Evolutionary conservation across 2,888 invertebrate species (phyloP), one percentile per base, ranked within the genome.

Genomic region (Cremastinae sp.): DNA sequence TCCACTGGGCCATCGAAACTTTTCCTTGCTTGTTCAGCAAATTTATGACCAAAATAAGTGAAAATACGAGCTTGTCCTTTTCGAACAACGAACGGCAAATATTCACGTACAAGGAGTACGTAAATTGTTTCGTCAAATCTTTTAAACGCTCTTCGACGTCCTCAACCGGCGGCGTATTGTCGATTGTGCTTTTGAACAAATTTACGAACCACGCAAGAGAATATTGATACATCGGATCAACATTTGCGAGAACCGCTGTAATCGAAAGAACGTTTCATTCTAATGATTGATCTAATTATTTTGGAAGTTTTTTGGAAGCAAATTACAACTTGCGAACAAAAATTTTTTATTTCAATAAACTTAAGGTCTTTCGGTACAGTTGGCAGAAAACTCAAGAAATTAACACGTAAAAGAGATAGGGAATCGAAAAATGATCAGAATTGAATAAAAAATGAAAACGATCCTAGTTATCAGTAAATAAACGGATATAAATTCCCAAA

Each of bases 171-270:
- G 96, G 95, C 0, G 96, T 96, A 83, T 95, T 95, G 82, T 97
- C 97, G 74, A 98, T 97, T 43, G 96, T 94, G 35, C 93, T 92
- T 81, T 94, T 94, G 90, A 96, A 98, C 56, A 98, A 91, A 82
- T 95, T 95, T 85, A 98, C 96, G 90, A 97, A 98, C 98, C 98
- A 98, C 1, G 93, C 94, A 82, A 98, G 91, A 0, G 98, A 98
- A 89, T 98, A 98, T 89, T 98, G 98, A 90, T 98, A 98, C 98
- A 98, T 98, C 3, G 98, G 97, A 90, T 98, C 98, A 82, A 98
- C 97, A 86, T 96, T 94, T 5, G 97, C 95, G 85, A 98, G 90
- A 64, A 97, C 96, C 66, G 94, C 96, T 95, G 84, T 66, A 88
- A 74, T 43, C 59, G 43, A 59, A 65, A 39, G 43, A 41, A 43